A percentile compares a stretch with the other conserved stretches of the same genome.
These are phyloP conservation scores for Oophaga sylvatica DNA, from an alignment of 2,797 vertebrate genomes.

Conservation along the genomic window DNA sequence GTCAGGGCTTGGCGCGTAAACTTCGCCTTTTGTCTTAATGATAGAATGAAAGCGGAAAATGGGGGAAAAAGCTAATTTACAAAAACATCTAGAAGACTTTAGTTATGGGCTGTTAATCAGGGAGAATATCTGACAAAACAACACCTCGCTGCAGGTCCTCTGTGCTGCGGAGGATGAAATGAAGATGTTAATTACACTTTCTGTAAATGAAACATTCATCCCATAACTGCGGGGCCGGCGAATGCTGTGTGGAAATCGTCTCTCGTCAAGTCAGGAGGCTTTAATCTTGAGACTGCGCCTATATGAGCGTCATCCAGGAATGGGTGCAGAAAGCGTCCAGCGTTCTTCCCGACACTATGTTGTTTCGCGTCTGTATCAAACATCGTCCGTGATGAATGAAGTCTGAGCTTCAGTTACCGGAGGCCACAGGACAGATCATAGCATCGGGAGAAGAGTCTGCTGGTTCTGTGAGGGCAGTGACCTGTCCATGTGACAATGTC, in stretches of 20 bases:
- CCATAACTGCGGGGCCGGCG: background rate
- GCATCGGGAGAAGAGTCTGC: background rate
- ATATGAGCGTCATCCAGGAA: too few species aligned
- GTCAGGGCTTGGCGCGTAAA: background rate
- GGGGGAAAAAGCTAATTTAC: slow-evolving; percentile 10
- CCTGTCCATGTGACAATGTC: background rate
- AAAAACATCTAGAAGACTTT: slow-evolving; percentile 22
- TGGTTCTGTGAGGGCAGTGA: background rate
- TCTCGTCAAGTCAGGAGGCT: too few species aligned
- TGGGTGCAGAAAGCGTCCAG: background rate
- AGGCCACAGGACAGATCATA: background rate
- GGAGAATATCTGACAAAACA: slow-evolving; percentile 28
- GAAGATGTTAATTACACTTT: slow-evolving; percentile 37
- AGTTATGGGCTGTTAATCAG: slow-evolving; percentile 49
- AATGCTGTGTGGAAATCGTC: background rate
- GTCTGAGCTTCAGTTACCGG: too few species aligned
- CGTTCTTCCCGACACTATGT: background rate
- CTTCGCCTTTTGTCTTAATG: background rate
- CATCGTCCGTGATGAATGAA: background rate
- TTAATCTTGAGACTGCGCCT: background rate
- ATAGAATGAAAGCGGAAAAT: background rate
- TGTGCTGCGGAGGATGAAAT: slow-evolving; percentile 19
- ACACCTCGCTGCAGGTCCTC: slow-evolving; percentile 1
- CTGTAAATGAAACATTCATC: background rate
- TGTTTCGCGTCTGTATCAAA: background rate